Conservation (phyloP, 2,797 vertebrate species). For the Nyctibius grandis region DNA sequence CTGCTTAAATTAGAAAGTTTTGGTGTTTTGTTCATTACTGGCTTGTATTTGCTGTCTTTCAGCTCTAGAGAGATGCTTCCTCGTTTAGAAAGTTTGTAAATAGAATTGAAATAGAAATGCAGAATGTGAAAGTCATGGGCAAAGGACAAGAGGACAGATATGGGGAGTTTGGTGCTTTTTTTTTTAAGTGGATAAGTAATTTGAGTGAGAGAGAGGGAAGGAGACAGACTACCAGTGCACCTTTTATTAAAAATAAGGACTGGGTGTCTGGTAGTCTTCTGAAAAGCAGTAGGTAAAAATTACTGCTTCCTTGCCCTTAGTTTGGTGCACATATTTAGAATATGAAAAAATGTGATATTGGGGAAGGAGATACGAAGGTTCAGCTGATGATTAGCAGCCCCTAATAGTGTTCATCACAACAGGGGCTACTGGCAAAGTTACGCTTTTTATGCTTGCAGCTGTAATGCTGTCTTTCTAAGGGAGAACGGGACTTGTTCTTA, state of each 20-base stretch:
- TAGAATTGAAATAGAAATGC: neutral
- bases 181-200: neutral
- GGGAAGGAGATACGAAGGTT: neutral
- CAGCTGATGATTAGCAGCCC: neutral
- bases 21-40: neutral
- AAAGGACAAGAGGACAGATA: neutral
- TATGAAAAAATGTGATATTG: neutral
- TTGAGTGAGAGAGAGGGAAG: neutral
- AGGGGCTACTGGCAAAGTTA: neutral
- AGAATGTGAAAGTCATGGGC: neutral
- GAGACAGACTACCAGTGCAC: neutral
- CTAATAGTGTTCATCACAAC: neutral
- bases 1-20: neutral
- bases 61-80: neutral
- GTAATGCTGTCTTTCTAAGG: neutral
- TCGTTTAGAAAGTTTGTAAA: neutral
- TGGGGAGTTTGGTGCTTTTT: neutral
- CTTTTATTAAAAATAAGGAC: neutral
- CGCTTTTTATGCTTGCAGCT: neutral
- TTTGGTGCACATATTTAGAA: neutral
- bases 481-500: neutral
- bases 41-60: neutral
- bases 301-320: neutral
- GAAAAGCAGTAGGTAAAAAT: neutral
- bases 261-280: neutral